These are phyloP conservation scores for Trachelus iudaicus DNA, from an alignment of 2,888 invertebrate genomes.

Conservation along the genomic window DNA sequence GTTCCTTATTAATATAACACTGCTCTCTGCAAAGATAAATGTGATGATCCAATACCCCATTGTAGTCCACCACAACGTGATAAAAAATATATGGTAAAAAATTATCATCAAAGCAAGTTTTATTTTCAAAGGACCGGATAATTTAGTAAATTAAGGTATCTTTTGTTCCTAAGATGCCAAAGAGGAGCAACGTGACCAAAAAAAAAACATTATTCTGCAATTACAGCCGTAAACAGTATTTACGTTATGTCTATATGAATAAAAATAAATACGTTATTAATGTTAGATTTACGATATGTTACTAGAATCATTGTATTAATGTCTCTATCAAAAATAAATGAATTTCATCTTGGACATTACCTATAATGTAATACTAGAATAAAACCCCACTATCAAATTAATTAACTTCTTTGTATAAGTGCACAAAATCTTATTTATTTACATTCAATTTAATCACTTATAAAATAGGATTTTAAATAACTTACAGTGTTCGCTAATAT, in stretches of 20 bases:
- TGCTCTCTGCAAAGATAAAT: neutral
- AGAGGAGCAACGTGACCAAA: neutral
- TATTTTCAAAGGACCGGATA: conserved; percentile 16
- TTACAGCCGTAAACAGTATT: neutral
- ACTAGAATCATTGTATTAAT: neutral
- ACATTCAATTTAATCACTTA: neutral
- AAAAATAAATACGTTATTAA: neutral
- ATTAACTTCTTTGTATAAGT: neutral
- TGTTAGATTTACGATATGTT: neutral
- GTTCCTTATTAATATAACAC: neutral
- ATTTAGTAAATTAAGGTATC: neutral
- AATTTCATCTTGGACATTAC: neutral
- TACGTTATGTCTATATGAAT: neutral
- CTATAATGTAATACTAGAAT: neutral
- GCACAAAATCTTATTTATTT: neutral
- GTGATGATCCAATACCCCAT: neutral
- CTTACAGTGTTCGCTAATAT: neutral
- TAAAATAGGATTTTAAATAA: conserved; percentile 1
- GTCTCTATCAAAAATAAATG: neutral
- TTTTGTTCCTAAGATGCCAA: conserved; percentile 6
- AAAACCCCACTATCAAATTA: neutral
- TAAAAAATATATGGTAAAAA: neutral
- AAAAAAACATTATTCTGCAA: neutral
- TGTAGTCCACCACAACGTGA: neutral
- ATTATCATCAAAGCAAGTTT: neutral